Evolutionary conservation across 2,888 invertebrate species (phyloP).

Genomic region (Lordiphosa fenestrarum): DNA sequence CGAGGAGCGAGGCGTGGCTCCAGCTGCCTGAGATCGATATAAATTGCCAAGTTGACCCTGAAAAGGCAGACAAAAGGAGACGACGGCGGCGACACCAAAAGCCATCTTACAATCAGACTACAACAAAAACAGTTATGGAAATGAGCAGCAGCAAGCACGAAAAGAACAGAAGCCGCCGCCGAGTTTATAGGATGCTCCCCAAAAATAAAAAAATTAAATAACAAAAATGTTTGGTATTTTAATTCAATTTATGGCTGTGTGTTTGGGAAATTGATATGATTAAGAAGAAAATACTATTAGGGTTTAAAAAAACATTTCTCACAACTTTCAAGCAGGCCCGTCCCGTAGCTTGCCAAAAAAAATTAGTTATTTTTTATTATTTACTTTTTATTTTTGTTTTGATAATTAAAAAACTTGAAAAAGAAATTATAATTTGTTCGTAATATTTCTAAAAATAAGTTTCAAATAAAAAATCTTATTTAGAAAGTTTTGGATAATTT

Average conservation of each 20-base stretch:
- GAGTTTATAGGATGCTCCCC: constrained; percentile 11
- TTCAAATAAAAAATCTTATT: too few species aligned
- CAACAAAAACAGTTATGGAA: constrained; percentile 61
- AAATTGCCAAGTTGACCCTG: constrained; percentile 74
- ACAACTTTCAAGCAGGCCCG: too few species aligned
- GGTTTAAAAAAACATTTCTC: too few species aligned
- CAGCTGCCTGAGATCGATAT: constrained; percentile 56
- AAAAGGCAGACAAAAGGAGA: constrained; percentile 46
- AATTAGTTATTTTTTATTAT: too few species aligned
- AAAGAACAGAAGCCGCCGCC: constrained; percentile 42
- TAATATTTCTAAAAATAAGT: too few species aligned
- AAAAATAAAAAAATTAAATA: constrained; percentile 22
- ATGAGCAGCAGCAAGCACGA: constrained; percentile 30
- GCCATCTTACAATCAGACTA: constrained; percentile 29
- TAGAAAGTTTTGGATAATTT: too few species aligned
- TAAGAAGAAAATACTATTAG: too few species aligned
- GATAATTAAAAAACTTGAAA: too few species aligned
- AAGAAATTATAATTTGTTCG: too few species aligned
- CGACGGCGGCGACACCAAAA: constrained; percentile 30
- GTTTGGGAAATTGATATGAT: constrained; percentile 47
- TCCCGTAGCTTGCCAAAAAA: too few species aligned
- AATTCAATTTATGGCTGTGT: constrained; percentile 52
- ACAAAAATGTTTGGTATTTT: constrained; percentile 53
- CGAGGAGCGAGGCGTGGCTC: constrained; percentile 17
- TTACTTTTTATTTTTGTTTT: too few species aligned